Base-by-base conservation (phyloP, 2,113 vertebrate genomes). In the Butorides virescens region DNA sequence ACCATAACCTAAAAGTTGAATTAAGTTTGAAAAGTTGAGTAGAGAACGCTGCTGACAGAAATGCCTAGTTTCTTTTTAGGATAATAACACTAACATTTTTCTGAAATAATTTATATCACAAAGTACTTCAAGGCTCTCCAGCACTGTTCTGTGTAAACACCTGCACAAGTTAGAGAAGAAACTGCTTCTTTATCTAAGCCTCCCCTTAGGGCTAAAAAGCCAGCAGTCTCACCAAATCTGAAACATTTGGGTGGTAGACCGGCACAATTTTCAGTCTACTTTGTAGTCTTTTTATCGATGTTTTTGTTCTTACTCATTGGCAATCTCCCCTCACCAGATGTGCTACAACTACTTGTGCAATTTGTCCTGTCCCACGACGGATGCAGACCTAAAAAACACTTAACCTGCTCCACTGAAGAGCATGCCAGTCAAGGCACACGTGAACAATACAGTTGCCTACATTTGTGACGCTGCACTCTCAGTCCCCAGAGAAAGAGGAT, bases 361-460 rank as follows among this genome's bases (percentile, higher is more conserved):
- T 12, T 44, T 58, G 36, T 74, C 36, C 56, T 26, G 39, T 17
- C 23, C 62, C 42, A 18, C 0, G 0, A 37, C 1, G 7, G 50
- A 21, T 9, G 34, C 39, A 84, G 72, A 68, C 25, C 52, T 30
- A 52, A n/a, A 68, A 29, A n/a, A 49, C 26, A 30, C 39, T 25
- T 79, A 50, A 55, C 16, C 21, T 0, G 4, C 46, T 37, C 36
- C 47, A 34, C 32, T 6, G 34, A 67, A 32, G 5, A 52, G 14
- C 61, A 30, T 11, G 37, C 22, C 47, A 46, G 47, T 20, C 47
- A 30, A 3, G 9, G 39, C 7, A 3, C 32, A 76, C 21, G 44
- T 37, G 22, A 90, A 53, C 39, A 59, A n/a, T 7, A 29, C 0
- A 59, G 55, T 11, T 61, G 68, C 34, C 52, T 68, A 10, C 19